phyloP scores from a whole-genome alignment of 2,888 invertebrate species.

The Lymantria monacha region DNA sequence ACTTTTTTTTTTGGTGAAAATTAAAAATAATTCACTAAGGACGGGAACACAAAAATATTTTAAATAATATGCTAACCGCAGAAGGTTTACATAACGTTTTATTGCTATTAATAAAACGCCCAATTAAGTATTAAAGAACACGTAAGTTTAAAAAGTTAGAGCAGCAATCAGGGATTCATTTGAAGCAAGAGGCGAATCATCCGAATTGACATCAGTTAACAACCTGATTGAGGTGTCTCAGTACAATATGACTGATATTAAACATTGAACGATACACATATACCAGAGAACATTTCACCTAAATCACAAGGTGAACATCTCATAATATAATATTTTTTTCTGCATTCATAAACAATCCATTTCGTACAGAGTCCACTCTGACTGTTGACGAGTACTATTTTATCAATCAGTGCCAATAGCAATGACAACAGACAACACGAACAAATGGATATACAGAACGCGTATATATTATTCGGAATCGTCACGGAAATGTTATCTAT shows the following conservation, averaged over 20 bases:
- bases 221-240: conserved; percentile 16
- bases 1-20: conserved; percentile 39
- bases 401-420: conserved; percentile 37
- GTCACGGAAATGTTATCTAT: conserved; percentile 27
- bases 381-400: conserved; percentile 46
- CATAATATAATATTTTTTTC: not conserved
- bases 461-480: conserved; percentile 10
- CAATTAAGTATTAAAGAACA: conserved; percentile 15
- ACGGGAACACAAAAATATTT: conserved; percentile 71
- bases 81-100: conserved; percentile 40
- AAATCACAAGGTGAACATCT: not conserved
- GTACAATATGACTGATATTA: too few species aligned
- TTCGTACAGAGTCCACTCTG: conserved; percentile 10
- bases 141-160: conserved; percentile 10
- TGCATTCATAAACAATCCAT: conserved; percentile 13
- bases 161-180: conserved; percentile 6
- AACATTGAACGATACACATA: too few species aligned
- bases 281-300: not conserved
- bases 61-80: conserved; percentile 51
- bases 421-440: conserved; percentile 40
- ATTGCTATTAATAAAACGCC: conserved; percentile 30
- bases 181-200: conserved; percentile 15
- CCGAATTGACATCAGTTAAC: conserved; percentile 34
- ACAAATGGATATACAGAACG: conserved; percentile 18
- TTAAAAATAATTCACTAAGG: conserved; percentile 65